phyloP scores from a whole-genome alignment of 2,888 invertebrate species.

The Lymantria monacha region DNA sequence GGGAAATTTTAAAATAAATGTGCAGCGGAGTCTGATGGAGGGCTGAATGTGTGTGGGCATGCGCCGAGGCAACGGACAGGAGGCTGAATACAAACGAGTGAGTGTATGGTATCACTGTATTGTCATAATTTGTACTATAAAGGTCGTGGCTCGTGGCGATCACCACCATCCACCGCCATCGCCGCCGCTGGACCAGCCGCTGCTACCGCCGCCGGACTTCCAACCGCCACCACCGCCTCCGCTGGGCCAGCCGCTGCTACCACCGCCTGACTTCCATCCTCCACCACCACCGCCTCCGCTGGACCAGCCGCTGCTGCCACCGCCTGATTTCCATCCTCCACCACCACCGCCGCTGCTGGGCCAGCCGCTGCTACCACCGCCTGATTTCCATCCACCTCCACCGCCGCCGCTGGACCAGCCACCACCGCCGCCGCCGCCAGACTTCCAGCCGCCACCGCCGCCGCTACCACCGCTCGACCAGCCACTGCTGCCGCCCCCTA shows the following conservation, averaged over 20 bases:
- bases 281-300: constrained; percentile 38
- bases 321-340: constrained; percentile 33
- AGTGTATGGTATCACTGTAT: constrained; percentile 61
- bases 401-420: constrained; percentile 27
- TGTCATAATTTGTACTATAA: constrained; percentile 49
- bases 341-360: constrained; percentile 34
- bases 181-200: constrained; percentile 27
- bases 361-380: constrained; percentile 34
- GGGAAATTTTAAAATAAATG: no score
- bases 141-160: constrained; percentile 29
- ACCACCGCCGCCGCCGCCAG: constrained; percentile 32
- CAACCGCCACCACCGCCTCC: constrained; percentile 28
- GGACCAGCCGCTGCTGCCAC: constrained; percentile 22
- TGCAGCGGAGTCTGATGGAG: no score
- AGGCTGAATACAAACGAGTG: constrained; percentile 18
- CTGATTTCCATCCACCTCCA: constrained; percentile 43
- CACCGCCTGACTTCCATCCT: constrained; percentile 48
- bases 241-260: constrained; percentile 33
- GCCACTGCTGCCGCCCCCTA: constrained; percentile 34
- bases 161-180: constrained; percentile 62
- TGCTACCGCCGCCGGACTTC: constrained; percentile 32
- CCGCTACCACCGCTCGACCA: constrained; percentile 43
- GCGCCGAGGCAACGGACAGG: no score
- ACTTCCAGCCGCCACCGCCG: constrained; percentile 29
- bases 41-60: no score